Evolutionary conservation across 2,113 vertebrate genomes (phyloP), one percentile per base, ranked within the genome.

Genomic region (Triplophysa siluroides): DNA sequence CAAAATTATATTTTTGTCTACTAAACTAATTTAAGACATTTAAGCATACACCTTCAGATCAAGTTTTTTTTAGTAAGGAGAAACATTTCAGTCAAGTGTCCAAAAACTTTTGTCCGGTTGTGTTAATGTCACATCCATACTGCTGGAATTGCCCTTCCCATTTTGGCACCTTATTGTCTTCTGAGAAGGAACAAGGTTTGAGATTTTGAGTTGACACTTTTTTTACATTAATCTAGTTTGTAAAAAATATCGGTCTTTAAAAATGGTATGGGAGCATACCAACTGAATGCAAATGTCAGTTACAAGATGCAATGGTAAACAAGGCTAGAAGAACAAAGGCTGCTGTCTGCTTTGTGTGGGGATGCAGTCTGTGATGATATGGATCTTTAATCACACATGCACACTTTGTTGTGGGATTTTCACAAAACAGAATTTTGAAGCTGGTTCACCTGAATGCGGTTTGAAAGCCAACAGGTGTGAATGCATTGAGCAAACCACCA

Each of bases 311-410:
- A 43, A 69, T 21, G 47, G 29, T 72, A 80, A 78, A 78, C 33
- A 84, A 24, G 14, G 68, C 45, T n/a, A 56, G n/a, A 13, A 54
- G 60, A 82, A 84, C 77, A 80, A 82, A 78, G 38, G 56, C 63
- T 14, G 54, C 76, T 63, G 26, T 76, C 33, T 78, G 58, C 38
- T 63, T 65, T 76, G 76, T 13, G 47, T 3, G 14, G 52, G 38
- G 18, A 8, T 61, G 67, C 63, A 9, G n/a, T 80, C 43, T 21
- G 38, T 64, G 47, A 65, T 3, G n/a, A 54, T 33, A 65, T 23
- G 52, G 11, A 19, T 26, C 83, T 85, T 83, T 86, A 83, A 88
- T 85, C 72, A 79, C 47, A 76, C 8, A 54, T 29, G 60, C 58
- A 61, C 50, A 16, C 52, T 78, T 80, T 81, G 68, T 72, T 78